phyloP scores from a whole-genome alignment of 1,140 invertebrate species.

The Odontomachus brunneus region DNA sequence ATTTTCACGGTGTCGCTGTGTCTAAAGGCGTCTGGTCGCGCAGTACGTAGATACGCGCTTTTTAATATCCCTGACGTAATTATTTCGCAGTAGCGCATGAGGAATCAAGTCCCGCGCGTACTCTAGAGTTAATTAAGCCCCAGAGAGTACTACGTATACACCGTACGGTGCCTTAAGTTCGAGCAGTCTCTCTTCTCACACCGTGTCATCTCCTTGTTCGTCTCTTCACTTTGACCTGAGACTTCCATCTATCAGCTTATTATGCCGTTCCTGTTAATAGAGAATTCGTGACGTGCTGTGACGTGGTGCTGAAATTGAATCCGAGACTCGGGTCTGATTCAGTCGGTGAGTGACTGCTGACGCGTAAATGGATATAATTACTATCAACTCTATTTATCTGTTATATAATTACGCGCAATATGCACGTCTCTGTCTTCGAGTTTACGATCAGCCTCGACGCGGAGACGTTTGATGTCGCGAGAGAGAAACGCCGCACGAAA shows the following conservation, averaged over 20 bases:
- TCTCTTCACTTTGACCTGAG: neutral
- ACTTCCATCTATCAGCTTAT: conserved; percentile 3
- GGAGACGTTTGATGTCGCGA: too few species aligned
- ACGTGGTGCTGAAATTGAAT: neutral
- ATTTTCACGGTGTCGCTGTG: neutral
- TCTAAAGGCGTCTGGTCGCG: neutral
- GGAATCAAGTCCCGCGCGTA: conserved; percentile 52
- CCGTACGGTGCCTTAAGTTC: conserved; percentile 51
- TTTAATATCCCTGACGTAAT: conserved; percentile 68
- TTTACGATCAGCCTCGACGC: neutral
- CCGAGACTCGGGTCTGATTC: neutral
- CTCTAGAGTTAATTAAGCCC: conserved; percentile 66
- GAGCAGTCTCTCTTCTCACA: conserved; percentile 20
- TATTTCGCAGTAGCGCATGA: conserved; percentile 55
- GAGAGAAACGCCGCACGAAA: neutral
- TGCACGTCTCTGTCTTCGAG: neutral
- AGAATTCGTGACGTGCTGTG: neutral
- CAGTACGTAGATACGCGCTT: conserved; percentile 25
- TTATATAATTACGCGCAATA: neutral
- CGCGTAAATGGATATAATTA: neutral
- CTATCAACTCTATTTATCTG: neutral
- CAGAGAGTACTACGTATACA: conserved; percentile 28
- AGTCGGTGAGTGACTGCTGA: neutral
- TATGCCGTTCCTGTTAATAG: conserved; percentile 9
- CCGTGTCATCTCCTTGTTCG: conserved; percentile 7